A percentile compares a stretch with the other conserved stretches of the same genome.
phyloP scores from a whole-genome alignment of 2,888 invertebrate species.

The Agrochola macilenta region DNA sequence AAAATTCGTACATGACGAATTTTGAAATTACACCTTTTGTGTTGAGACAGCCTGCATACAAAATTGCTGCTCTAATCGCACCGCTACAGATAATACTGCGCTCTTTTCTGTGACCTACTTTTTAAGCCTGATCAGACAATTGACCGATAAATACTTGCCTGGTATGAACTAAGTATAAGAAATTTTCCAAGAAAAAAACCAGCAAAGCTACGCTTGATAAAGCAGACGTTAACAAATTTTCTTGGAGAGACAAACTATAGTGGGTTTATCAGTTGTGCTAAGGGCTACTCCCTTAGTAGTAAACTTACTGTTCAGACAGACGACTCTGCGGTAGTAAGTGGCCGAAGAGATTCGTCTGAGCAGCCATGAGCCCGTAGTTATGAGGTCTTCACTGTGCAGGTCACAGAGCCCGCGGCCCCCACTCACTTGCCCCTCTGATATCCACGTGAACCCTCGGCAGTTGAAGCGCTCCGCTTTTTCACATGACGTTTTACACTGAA shows the following conservation, averaged over 20 bases:
- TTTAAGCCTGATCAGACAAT: not conserved
- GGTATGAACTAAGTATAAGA: not conserved
- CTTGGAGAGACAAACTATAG: not conserved
- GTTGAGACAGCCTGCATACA: not conserved
- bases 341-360: constrained; percentile 91
- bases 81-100: not conserved
- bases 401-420: constrained; percentile 89
- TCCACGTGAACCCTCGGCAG: constrained; percentile 93
- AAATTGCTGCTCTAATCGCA: not conserved
- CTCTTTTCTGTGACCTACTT: not conserved
- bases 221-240: not conserved
- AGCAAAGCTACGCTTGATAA: not conserved
- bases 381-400: constrained; percentile 95
- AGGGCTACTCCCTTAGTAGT: not conserved
- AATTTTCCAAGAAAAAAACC: not conserved
- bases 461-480: constrained; percentile 92
- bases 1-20: too few species aligned
- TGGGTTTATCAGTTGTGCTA: not conserved
- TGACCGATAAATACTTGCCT: not conserved
- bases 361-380: constrained; percentile 94
- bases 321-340: constrained; percentile 94
- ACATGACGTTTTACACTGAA: constrained; percentile 91
- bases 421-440: constrained; percentile 58
- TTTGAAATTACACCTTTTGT: too few species aligned
- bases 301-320: constrained; percentile 95